Evolutionary conservation across 2,888 invertebrate species (phyloP).

Genomic region (Ophraella communa): DNA sequence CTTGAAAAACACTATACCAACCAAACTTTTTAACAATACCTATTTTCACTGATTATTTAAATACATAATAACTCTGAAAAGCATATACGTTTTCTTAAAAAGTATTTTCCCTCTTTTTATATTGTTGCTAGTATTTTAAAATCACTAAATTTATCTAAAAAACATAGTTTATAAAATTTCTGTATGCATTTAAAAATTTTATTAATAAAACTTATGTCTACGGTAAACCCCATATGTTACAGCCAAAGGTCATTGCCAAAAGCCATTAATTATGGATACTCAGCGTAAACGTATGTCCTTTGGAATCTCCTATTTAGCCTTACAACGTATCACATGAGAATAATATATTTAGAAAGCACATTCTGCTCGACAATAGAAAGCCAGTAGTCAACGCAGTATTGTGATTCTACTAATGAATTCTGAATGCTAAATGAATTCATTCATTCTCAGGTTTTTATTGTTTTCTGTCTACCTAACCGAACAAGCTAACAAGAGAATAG

Average conservation of each 20-base stretch:
- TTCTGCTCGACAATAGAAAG: constrained; percentile 19
- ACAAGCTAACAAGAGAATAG: neutral
- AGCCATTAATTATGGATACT: neutral
- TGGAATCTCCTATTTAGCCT: neutral
- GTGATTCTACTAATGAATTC: constrained; percentile 26
- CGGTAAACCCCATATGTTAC: neutral
- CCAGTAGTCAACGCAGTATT: constrained; percentile 18
- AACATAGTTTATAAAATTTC: too few relatives aligned
- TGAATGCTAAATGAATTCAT: constrained; percentile 24
- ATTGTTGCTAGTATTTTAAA: too few relatives aligned
- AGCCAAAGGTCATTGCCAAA: neutral
- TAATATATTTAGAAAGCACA: constrained; percentile 13
- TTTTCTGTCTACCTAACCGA: neutral
- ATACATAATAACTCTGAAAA: too few relatives aligned
- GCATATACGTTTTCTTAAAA: too few relatives aligned
- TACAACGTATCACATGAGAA: neutral
- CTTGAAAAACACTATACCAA: too few relatives aligned
- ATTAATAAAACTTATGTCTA: too few relatives aligned
- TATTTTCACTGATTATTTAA: too few relatives aligned
- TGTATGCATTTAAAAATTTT: too few relatives aligned
- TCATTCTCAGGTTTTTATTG: constrained; percentile 14
- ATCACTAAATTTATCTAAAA: too few relatives aligned
- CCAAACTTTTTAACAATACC: too few relatives aligned
- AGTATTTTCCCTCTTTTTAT: too few relatives aligned
- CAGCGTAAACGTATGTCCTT: neutral